phyloP scores from a whole-genome alignment of 2,113 vertebrate genomes.

The Ageneiosus marmoratus region DNA sequence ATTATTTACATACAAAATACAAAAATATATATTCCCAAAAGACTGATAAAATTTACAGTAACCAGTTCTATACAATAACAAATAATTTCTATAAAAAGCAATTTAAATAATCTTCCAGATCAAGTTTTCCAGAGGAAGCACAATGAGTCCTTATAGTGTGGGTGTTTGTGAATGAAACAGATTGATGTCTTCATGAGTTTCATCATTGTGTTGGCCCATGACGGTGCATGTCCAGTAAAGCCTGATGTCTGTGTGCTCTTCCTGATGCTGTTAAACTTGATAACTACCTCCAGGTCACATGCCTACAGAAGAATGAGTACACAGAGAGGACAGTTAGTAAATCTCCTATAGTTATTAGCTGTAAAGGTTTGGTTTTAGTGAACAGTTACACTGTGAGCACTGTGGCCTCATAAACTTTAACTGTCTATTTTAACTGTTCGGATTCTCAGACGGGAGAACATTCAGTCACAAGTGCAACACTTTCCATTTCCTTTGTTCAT shows the following conservation, averaged over 20 bases:
- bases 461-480: slow-evolving; percentile 21
- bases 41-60: slow-evolving; percentile 72
- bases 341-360: slow-evolving; percentile 35
- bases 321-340: slow-evolving; percentile 56
- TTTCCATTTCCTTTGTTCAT: slow-evolving; percentile 38
- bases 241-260: slow-evolving; percentile 39
- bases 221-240: slow-evolving; percentile 25
- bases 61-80: slow-evolving; percentile 89
- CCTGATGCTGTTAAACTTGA: slow-evolving; percentile 34
- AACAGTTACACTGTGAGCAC: slow-evolving; percentile 15
- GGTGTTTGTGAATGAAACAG: slow-evolving; percentile 2
- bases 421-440: slow-evolving; percentile 3
- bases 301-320: slow-evolving; percentile 56
- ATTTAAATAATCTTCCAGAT: slow-evolving; percentile 85
- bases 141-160: slow-evolving; percentile 38
- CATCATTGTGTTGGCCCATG: slow-evolving; percentile 28
- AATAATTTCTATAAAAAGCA: slow-evolving; percentile 82
- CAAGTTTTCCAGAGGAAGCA: slow-evolving; percentile 68
- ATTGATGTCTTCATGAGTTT: background rate
- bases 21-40: slow-evolving; percentile 85
- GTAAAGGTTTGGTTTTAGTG: background rate
- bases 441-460: slow-evolving; percentile 42
- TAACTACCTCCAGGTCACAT: slow-evolving; percentile 66
- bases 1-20: slow-evolving; percentile 79
- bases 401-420: slow-evolving; percentile 38